These are phyloP conservation scores for Troilus luridus DNA, from an alignment of 2,888 invertebrate genomes.

Conservation along the genomic window DNA sequence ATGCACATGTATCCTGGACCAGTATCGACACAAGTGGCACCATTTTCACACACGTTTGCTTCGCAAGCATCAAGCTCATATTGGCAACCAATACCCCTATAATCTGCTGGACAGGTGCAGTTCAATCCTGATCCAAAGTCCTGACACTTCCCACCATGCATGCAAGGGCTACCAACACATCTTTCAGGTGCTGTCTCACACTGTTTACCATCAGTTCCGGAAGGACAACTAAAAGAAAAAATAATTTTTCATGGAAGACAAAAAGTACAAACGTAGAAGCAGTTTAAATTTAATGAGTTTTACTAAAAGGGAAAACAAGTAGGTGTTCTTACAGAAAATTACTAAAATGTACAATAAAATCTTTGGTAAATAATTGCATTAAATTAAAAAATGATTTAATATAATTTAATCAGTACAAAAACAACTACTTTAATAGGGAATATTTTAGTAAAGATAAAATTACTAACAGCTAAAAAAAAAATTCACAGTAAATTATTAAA, in stretches of 20 bases:
- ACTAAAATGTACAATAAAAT: background rate
- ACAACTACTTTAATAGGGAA: too few species aligned
- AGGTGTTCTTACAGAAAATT: background rate
- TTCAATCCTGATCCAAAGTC: constrained; percentile 96
- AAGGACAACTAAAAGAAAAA: constrained; percentile 79
- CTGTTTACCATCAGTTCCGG: constrained; percentile 96
- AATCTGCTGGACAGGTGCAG: constrained; percentile 91
- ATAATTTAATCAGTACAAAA: background rate
- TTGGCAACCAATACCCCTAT: constrained; percentile 90
- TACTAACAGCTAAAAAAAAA: too few species aligned
- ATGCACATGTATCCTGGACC: constrained; percentile 88
- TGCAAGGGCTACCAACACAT: constrained; percentile 93
- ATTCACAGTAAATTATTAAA: background rate
- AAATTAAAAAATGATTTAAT: background rate
- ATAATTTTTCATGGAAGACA: background rate
- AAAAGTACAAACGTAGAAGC: constrained; percentile 2
- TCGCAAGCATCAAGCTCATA: constrained; percentile 95
- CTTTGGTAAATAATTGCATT: background rate
- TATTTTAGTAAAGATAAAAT: background rate
- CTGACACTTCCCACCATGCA: constrained; percentile 96
- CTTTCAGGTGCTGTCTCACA: constrained; percentile 97
- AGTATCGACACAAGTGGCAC: constrained; percentile 91
- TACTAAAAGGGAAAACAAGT: background rate
- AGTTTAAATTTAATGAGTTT: background rate
- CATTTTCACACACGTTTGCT: constrained; percentile 91